phyloP scores from a whole-genome alignment of 2,113 vertebrate genomes.

The Crotalus viridis region DNA sequence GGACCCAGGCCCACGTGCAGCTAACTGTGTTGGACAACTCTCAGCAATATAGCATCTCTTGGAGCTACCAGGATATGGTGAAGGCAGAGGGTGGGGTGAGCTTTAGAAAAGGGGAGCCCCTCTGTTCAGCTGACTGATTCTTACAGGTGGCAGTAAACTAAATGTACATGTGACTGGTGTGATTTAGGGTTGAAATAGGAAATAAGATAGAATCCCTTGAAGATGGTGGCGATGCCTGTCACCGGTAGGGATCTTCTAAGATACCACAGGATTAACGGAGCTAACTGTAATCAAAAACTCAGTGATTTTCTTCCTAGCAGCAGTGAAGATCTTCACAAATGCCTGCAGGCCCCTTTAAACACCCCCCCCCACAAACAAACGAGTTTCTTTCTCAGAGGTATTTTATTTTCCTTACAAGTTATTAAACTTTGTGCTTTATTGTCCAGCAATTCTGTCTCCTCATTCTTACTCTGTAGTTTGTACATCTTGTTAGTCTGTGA shows the following conservation, averaged over 20 bases:
- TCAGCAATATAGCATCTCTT: background rate
- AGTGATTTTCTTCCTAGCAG: background rate
- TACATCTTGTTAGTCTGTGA: background rate
- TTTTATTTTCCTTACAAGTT: background rate
- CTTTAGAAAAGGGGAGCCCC: background rate
- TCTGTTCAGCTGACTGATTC: background rate
- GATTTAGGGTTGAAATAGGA: background rate
- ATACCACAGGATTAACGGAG: background rate
- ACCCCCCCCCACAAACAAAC: background rate
- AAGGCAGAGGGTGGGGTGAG: background rate
- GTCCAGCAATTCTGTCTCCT: background rate
- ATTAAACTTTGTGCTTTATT: background rate
- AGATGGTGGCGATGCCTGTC: background rate
- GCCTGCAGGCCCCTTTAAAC: background rate
- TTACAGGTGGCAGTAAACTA: background rate
- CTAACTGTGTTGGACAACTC: background rate
- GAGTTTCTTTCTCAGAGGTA: background rate
- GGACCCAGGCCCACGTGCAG: background rate
- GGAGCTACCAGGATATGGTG: background rate
- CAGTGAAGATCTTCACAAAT: background rate
- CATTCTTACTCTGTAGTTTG: background rate
- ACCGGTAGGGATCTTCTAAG: background rate
- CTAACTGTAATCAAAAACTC: background rate
- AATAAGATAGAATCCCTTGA: background rate
- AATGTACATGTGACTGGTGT: background rate